Conservation (phyloP, 2,888 invertebrate genomes). For the Chymomyza fuscimana region DNA sequence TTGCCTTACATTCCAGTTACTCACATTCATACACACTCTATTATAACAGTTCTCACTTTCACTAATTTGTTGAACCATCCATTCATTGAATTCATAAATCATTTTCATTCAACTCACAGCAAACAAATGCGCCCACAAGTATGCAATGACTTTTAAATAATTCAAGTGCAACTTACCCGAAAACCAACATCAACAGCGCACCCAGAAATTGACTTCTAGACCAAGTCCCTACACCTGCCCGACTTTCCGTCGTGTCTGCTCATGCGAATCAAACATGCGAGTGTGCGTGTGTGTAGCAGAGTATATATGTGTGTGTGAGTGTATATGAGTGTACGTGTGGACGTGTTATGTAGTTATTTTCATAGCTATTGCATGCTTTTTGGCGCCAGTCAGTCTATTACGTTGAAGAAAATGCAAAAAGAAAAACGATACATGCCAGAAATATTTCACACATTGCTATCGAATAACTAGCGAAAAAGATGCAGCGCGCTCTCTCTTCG, state of each 20-base stretch:
- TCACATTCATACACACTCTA: not conserved
- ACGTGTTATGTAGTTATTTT: not conserved
- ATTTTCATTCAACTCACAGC: not conserved
- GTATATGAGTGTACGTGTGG: not conserved
- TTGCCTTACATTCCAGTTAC: not conserved
- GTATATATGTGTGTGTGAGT: not conserved
- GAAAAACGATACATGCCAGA: slow-evolving; percentile 21
- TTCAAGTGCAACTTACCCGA: not conserved
- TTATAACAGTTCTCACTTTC: not conserved
- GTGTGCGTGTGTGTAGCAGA: not conserved
- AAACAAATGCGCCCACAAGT: slow-evolving; percentile 10
- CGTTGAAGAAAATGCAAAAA: not conserved
- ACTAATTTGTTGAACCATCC: not conserved
- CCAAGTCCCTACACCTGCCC: not conserved
- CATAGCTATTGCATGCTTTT: slow-evolving; percentile 15
- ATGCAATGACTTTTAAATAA: slow-evolving; percentile 3
- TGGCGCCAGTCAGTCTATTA: slow-evolving; percentile 12
- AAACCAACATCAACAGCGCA: not conserved
- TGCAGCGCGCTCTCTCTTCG: not conserved
- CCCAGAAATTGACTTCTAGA: not conserved
- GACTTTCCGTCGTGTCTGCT: not conserved
- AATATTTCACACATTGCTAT: slow-evolving; percentile 16
- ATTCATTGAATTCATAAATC: not conserved
- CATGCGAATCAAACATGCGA: not conserved
- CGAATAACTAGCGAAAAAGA: not conserved